Evolutionary conservation across 2,113 vertebrate genomes (phyloP), one percentile per base, ranked within the genome.

Genomic region (Pteronura brasiliensis): DNA sequence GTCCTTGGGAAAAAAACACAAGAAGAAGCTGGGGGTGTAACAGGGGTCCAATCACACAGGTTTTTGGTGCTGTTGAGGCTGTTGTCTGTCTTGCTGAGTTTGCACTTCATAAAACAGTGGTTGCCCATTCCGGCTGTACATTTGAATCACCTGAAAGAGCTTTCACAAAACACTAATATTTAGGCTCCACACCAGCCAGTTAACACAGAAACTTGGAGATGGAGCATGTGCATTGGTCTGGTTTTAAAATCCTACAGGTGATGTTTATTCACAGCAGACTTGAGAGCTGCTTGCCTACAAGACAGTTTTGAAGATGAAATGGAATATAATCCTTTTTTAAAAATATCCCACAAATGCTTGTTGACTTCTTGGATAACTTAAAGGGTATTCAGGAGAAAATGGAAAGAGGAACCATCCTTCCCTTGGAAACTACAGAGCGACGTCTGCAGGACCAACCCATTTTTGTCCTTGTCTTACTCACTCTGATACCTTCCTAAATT

Each of bases 171-270:
- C 3, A 23, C 47, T 59, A 36, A 25, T 1, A 1, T 34, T 44
- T 20, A 15, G 47, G 15, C 6, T 21, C 25, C 47, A 49, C 4
- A 18, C 11, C 47, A 59, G 7, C 63, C 5, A 9, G 18, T 71
- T 55, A 74, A 12, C 8, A 61, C 7, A n/a, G 90, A 84, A 69
- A 69, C 31, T 31, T 57, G 69, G 49, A 17, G 3, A 23, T 23
- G 29, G 42, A 6, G 3, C 25, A 1, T 3, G 18, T 0, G 6
- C 8, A 21, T 65, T 11, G 44, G 21, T 13, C 23, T 29, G 12
- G 6, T 57, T 57, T 42, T 8, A 59, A 87, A 91, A n/a, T 39
- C 59, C 44, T 27, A 2, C 44, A 29, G 7, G 21, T 34, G 39
- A 72, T 31, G 27, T 18, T 61, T 29, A 39, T 7, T 42, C 72